phyloP scores from a whole-genome alignment of 2,113 vertebrate species.

The Mesoclemmys tuberculata region DNA sequence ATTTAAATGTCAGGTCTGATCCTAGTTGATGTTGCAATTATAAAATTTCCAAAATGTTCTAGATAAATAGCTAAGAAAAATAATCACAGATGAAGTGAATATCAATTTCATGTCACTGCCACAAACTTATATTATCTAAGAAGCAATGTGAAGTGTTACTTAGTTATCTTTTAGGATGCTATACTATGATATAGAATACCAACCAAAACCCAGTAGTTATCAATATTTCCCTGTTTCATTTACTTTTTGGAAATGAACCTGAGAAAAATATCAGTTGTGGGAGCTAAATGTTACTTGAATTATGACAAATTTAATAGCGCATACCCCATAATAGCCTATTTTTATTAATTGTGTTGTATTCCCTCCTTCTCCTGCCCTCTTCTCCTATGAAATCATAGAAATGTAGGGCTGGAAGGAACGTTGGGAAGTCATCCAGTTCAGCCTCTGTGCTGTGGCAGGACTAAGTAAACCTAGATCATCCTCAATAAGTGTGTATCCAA shows the following conservation, averaged over 20 bases:
- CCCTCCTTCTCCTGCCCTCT: background rate
- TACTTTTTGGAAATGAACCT: background rate
- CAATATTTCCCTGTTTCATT: background rate
- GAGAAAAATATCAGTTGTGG: background rate
- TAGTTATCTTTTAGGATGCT: background rate
- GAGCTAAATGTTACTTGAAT: background rate
- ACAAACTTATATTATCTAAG: background rate
- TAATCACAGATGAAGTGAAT: background rate
- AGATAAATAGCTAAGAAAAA: background rate
- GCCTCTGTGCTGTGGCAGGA: background rate
- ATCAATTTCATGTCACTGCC: no score
- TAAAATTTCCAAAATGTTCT: background rate
- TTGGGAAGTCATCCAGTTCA: background rate
- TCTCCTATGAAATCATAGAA: background rate
- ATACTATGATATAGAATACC: background rate
- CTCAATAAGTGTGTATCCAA: background rate
- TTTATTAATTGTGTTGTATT: background rate
- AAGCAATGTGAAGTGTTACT: background rate
- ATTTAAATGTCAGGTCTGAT: background rate
- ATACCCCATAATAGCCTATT: background rate
- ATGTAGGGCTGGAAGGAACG: background rate
- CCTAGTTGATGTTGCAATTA: background rate
- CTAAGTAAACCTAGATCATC: background rate
- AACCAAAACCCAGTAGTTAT: background rate
- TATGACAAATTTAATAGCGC: fast-evolving